A percentile compares a stretch with the other conserved stretches of the same genome.
These are phyloP conservation scores for Microplitis deprimator DNA, from an alignment of 2,888 invertebrate genomes.

Conservation along the genomic window DNA sequence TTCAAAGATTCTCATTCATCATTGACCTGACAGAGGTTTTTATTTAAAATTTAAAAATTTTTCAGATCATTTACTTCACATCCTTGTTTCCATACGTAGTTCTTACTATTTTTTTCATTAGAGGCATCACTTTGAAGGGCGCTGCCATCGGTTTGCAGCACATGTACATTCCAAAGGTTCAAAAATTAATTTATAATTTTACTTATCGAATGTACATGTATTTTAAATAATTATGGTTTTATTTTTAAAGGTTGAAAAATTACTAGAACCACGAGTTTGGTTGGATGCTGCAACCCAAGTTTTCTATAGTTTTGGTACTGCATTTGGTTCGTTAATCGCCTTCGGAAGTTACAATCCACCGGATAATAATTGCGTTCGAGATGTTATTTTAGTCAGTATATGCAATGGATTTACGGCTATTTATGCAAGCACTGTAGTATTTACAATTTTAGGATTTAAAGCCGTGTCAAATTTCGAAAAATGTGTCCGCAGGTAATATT, in stretches of 20 bases:
- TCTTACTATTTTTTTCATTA: conserved; percentile 93
- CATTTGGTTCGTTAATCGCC: conserved; percentile 95
- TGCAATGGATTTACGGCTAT: conserved; percentile 95
- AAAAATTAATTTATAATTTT: background rate
- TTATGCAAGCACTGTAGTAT: conserved; percentile 95
- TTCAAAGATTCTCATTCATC: background rate
- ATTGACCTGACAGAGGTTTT: background rate
- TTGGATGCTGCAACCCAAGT: conserved; percentile 97
- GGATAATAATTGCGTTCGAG: conserved; percentile 94
- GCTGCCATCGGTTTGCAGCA: conserved; percentile 89
- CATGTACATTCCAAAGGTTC: conserved; percentile 93
- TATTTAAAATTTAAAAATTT: conserved; percentile 54
- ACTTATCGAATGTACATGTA: no score
- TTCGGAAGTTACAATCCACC: conserved; percentile 96
- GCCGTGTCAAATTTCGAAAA: conserved; percentile 91
- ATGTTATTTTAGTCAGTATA: conserved; percentile 91
- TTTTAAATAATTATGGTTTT: no score
- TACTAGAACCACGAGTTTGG: conserved; percentile 92
- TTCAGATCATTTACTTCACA: conserved; percentile 93
- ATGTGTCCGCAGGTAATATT: conserved; percentile 81
- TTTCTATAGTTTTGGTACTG: conserved; percentile 93
- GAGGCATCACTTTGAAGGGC: conserved; percentile 90
- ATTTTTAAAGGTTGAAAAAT: conserved; percentile 80
- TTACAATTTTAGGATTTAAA: conserved; percentile 96
- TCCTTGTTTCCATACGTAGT: conserved; percentile 96